Evolutionary conservation across 2,888 invertebrate genomes (phyloP), one percentile per base, ranked within the genome.

Genomic region (Orgyia antiqua): DNA sequence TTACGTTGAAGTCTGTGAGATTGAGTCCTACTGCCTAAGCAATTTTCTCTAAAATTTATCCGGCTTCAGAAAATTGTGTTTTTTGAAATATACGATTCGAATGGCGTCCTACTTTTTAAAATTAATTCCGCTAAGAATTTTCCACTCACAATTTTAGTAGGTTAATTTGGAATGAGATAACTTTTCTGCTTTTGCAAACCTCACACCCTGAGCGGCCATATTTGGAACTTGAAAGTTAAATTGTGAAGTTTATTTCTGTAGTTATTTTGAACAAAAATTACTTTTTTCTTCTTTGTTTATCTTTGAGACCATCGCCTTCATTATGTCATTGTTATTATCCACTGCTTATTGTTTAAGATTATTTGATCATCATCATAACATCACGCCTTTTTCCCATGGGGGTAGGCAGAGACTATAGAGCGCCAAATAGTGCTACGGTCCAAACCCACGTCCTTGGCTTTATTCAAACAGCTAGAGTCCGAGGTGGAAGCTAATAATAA

Each of bases 71-170:
- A 43, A 39, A 49, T 38, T 33, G 36, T 23, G 29, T 40, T 39
- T 36, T 0, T 17, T 26, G 18, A 27, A 38, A 29, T 27, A 24
- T 33, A 12, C 25, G 19, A 29, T 24, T 25, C 26, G 29, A 44
- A 34, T 41, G 36, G 27, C 34, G 46, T 36, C 40, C 49, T 29
- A 48, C 43, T 51, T 62, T n/a, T 46, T 27, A 33, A 41, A 50
- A 55, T 49, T 46, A 48, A 57, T 56, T 49, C 42, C 37, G 31
- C 48, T 43, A 23, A 17, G 36, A 47, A 42, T 46, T 45, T 40
- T 31, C 31, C 33, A 24, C 32, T 39, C 27, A 24, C 26, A 29
- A 35, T 37, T 40, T 49, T 41, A 36, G 39, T 42, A 29, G 42
- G 40, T 30, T 37, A 26, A 29, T 27, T 13, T 36, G 25, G 23